Conservation (phyloP, 1,140 invertebrate species). For the Tetramorium simillimum region DNA sequence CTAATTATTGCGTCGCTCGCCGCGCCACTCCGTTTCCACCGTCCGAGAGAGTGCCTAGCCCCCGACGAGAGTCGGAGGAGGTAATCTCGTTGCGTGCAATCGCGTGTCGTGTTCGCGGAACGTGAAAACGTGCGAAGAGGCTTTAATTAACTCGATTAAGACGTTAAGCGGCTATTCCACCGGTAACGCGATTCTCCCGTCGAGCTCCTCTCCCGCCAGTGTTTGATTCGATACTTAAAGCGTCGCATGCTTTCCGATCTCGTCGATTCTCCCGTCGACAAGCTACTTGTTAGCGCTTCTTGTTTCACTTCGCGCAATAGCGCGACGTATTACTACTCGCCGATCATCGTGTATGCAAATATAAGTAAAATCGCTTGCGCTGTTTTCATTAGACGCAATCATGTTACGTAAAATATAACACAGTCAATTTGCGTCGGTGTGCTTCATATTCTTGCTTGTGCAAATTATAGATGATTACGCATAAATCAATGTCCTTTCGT, state of each 20-base stretch:
- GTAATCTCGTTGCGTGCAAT: constrained; percentile 73
- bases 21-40: constrained; percentile 49
- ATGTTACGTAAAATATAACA: constrained; percentile 18
- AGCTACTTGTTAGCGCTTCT: constrained; percentile 9
- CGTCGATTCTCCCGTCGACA: not conserved
- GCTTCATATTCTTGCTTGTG: constrained; percentile 1
- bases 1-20: constrained; percentile 70
- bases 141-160: constrained; percentile 82
- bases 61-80: constrained; percentile 25
- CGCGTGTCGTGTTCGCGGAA: constrained; percentile 72
- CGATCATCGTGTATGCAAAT: not conserved
- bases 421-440: not conserved
- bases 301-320: not conserved
- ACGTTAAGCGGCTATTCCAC: constrained; percentile 68
- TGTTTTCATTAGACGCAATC: not conserved
- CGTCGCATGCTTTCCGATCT: constrained; percentile 3
- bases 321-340: not conserved
- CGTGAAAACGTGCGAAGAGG: constrained; percentile 76
- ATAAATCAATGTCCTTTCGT: constrained; percentile 35
- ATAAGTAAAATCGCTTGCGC: not conserved
- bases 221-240: not conserved
- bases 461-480: constrained; percentile 31
- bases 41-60: constrained; percentile 28
- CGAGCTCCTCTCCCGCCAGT: not conserved
- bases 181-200: constrained; percentile 5